Percentiles rank a stretch among this genome's conserved stretches.
phyloP scores from a whole-genome alignment of 2,113 vertebrate species.

The Picathartes gymnocephalus region DNA sequence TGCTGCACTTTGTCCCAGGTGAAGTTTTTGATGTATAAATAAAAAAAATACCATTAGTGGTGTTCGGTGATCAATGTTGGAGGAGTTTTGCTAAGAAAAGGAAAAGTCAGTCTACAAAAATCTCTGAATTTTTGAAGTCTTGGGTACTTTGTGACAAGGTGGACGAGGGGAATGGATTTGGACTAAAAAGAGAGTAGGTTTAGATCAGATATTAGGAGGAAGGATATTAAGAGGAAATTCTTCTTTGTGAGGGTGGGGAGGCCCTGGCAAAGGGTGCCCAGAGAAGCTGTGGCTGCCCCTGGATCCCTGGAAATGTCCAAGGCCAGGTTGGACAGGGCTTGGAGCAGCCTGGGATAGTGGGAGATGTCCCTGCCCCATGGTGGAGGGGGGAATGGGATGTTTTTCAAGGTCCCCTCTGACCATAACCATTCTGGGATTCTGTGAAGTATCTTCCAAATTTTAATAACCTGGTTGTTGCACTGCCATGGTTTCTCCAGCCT shows the following conservation, averaged over 20 bases:
- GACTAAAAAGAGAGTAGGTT: background rate
- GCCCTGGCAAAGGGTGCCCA: background rate
- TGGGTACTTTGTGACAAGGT: background rate
- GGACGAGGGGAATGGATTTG: background rate
- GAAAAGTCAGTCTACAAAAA: background rate
- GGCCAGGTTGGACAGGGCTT: fast-evolving
- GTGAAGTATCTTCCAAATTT: background rate
- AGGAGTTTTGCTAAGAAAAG: background rate
- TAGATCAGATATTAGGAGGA: background rate
- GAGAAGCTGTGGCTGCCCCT: background rate
- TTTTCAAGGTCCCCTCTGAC: background rate
- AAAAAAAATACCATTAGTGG: background rate
- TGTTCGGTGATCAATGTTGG: background rate
- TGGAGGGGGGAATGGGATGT: fast-evolving
- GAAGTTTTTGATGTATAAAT: background rate
- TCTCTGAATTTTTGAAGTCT: background rate
- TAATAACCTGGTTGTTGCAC: background rate
- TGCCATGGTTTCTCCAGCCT: background rate
- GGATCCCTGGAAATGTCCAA: background rate
- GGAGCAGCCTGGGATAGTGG: fast-evolving
- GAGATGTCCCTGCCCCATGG: background rate
- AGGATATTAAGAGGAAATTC: background rate
- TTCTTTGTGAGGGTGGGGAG: fast-evolving
- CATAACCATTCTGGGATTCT: background rate
- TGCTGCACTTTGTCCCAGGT: background rate